phyloP scores from a whole-genome alignment of 2,888 invertebrate species.

The Aspidiotus rigidus region DNA sequence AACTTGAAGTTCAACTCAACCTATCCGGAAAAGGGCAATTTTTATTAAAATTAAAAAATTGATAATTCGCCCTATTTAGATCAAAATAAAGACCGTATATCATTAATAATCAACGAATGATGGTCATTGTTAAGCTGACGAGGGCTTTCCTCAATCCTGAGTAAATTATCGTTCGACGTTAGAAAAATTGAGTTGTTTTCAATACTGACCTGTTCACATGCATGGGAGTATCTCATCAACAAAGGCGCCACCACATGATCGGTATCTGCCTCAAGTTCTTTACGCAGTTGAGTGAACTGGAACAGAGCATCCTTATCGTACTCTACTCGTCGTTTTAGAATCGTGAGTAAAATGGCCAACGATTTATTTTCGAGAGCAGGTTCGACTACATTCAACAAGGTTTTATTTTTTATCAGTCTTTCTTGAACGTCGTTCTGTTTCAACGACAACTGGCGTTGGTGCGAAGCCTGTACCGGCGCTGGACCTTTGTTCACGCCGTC shows the following conservation, averaged over 20 bases:
- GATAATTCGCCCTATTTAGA: too few relatives aligned
- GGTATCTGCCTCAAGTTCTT: slow-evolving; percentile 51
- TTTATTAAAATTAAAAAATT: too few relatives aligned
- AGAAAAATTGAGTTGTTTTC: neutral
- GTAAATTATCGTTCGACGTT: neutral
- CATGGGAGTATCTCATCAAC: slow-evolving; percentile 47
- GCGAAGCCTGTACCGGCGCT: slow-evolving; percentile 75
- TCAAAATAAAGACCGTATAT: too few relatives aligned
- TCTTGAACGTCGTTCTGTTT: slow-evolving; percentile 79
- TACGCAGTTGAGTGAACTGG: slow-evolving; percentile 52
- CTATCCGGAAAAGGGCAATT: too few relatives aligned
- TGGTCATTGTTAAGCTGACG: too few relatives aligned
- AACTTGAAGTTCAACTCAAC: too few relatives aligned
- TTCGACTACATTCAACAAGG: slow-evolving; percentile 58
- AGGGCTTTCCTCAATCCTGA: too few relatives aligned
- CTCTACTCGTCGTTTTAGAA: slow-evolving; percentile 69
- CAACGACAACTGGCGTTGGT: slow-evolving; percentile 76
- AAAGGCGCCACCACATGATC: slow-evolving; percentile 53
- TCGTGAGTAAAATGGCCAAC: slow-evolving; percentile 62
- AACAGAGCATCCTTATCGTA: slow-evolving; percentile 80
- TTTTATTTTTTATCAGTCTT: slow-evolving; percentile 83
- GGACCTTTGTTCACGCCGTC: slow-evolving; percentile 46
- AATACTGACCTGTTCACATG: slow-evolving; percentile 44
- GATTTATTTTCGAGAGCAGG: slow-evolving; percentile 73
- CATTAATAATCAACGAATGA: too few relatives aligned